A percentile compares a stretch with the other conserved stretches of the same genome.
phyloP scores from a whole-genome alignment of 2,113 vertebrate genomes.

The Gallinago media region DNA sequence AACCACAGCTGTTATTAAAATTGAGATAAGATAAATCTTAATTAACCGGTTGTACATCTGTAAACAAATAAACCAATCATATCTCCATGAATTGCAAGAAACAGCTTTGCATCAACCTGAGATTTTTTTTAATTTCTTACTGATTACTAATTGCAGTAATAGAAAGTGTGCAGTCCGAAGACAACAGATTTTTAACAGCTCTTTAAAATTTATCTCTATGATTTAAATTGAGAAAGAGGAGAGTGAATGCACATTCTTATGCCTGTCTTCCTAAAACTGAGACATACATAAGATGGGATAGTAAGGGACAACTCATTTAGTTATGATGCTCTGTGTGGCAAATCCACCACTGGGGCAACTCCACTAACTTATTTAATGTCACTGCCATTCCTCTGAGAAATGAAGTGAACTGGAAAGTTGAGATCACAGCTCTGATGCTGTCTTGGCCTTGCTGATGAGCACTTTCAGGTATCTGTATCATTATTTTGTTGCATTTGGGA shows the following conservation, averaged over 20 bases:
- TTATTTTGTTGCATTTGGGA: neutral
- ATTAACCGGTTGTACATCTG: constrained; percentile 34
- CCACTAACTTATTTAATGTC: neutral
- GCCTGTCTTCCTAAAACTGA: neutral
- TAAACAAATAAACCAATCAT: constrained; percentile 60
- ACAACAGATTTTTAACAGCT: neutral
- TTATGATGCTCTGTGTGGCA: neutral
- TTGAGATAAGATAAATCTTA: constrained; percentile 65
- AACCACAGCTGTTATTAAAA: constrained; percentile 51
- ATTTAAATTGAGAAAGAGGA: neutral
- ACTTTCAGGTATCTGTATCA: neutral
- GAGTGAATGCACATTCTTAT: neutral
- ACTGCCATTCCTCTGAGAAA: neutral
- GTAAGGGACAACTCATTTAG: neutral
- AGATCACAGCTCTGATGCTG: neutral
- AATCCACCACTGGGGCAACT: neutral
- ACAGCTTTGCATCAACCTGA: neutral
- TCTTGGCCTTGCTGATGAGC: neutral
- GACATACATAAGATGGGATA: neutral
- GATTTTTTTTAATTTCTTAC: neutral
- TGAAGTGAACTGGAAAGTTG: neutral
- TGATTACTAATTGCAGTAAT: neutral
- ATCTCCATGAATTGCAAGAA: neutral
- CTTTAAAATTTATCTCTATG: neutral
- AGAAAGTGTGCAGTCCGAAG: neutral